A percentile compares a stretch with the other conserved stretches of the same genome.
These are phyloP conservation scores for Neodon shergylaensis DNA, from an alignment of 2,113 vertebrate species.

Conservation along the genomic window DNA sequence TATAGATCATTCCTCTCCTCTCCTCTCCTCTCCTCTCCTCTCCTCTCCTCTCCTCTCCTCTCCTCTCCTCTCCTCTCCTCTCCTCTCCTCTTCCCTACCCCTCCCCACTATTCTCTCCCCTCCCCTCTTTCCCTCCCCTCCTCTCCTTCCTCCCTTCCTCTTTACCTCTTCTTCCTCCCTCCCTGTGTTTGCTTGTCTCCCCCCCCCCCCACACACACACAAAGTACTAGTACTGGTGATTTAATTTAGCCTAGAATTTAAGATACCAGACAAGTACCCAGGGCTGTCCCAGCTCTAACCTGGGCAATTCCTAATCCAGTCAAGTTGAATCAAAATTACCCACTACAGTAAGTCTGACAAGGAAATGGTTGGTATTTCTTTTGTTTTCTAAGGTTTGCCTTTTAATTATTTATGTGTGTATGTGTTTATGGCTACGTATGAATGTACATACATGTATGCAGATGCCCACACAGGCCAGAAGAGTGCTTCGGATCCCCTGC, in stretches of 20 bases:
- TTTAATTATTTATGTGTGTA: not conserved
- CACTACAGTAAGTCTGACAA: not conserved
- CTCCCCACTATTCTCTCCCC: not conserved
- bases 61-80: too few species aligned
- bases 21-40: not conserved
- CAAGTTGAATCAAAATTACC: not conserved
- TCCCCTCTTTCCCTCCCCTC: not conserved
- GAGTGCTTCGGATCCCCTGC: not conserved
- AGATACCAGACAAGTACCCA: not conserved
- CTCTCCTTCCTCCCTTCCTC: too few species aligned
- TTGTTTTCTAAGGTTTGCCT: not conserved
- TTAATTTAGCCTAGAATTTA: not conserved
- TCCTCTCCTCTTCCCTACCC: not conserved
- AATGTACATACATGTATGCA: not conserved
- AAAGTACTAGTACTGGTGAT: not conserved
- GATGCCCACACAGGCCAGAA: not conserved
- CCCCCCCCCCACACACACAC: not conserved
- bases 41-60: too few species aligned
- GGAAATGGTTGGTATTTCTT: not conserved
- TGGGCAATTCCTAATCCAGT: not conserved
- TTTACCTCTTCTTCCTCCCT: not conserved
- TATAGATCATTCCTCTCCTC: too few species aligned
- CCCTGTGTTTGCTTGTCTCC: not conserved
- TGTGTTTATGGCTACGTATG: not conserved
- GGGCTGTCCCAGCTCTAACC: not conserved